Evolutionary conservation across 2,888 invertebrate species (phyloP), one percentile per base, ranked within the genome.

Genomic region (Protodeltote pygarga): DNA sequence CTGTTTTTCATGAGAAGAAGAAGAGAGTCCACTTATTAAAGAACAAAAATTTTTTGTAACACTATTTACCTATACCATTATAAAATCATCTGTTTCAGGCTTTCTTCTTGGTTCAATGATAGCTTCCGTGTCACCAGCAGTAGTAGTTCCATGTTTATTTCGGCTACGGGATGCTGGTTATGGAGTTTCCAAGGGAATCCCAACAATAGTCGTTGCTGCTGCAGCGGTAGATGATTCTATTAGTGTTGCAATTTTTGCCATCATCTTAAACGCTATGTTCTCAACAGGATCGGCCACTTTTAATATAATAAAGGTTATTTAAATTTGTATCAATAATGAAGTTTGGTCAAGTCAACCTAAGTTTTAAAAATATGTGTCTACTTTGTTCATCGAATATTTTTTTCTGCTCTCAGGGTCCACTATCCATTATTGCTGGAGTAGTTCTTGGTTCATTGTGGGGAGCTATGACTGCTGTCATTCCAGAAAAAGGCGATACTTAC

Each of bases 41-140:
- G n/a, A n/a, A n/a, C n/a, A n/a, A n/a, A n/a, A n/a, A n/a, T n/a
- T n/a, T n/a, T n/a, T n/a, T n/a, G n/a, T n/a, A n/a, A n/a, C n/a
- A n/a, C n/a, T n/a, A n/a, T n/a, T n/a, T n/a, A n/a, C n/a, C n/a
- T n/a, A n/a, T n/a, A n/a, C n/a, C n/a, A n/a, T n/a, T n/a, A n/a
- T n/a, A n/a, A n/a, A n/a, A n/a, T n/a, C n/a, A n/a, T 27, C 20
- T 13, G 5, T 40, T 34, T 31, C 14, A 92, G 92, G 79, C 34
- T 93, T 96, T 59, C 93, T 97, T 46, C 88, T 97, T 19, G 97
- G 97, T 11, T 94, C 95, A 47, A 94, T 96, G 73, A 93, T 97
- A 59, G 96, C 97, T 0, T 98, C 97, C 1, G 97, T 98, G 0
- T 97, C 97, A 0, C 97, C 98, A 3, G 98, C 98, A 4, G 97